Base-by-base conservation (phyloP, 1,140 invertebrate species). In the Sarcophaga bullata region DNA sequence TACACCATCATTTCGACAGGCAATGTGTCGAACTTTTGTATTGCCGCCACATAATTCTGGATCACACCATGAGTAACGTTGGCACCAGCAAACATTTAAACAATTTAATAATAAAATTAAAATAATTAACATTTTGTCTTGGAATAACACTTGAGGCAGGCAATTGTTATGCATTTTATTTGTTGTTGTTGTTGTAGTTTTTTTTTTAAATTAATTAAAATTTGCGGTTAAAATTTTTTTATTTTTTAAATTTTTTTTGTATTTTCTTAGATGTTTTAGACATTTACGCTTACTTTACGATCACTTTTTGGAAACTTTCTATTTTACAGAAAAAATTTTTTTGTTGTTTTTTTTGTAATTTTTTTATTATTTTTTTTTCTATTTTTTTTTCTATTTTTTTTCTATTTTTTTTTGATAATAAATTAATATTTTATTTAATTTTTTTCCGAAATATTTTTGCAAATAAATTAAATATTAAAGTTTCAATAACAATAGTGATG, bases 1-100 rank as follows among this genome's bases (percentile, higher is more conserved):
- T 86, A 89, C 88, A 19, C 88, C 88, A 73, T 84, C 85, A 78
- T 87, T 89, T 48, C 85, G 84, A 50, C 88, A 89, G 54, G 88
- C 88, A 25, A 89, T 84, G 37, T 89, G 88, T 15, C 81, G 84
- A 7, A 85, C 81, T 3, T 86, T 86, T 49, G 10, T 78, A 4
- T n/a, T 19, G 8, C 80, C 49, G 17, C 80, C 84, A 72, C 88
- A 89, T 0, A 89, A 80, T 46, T 54, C 81, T 6, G 84, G 84
- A 88, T 89, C 86, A 83, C 88, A 89, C 88, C 88, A 89, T 52
- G 85, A 84, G 25, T 84, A 87, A 2, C 85, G 52, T 9, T 72
- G 72, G 46, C 80, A 68, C 54, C n/a, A 80, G 48, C 25, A 46
- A 47, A 48, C 47, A 52, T 49, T 50, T 11, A 78, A 25, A 50